Percentiles rank a stretch among this genome's conserved stretches.
Evolutionary conservation across 2,888 invertebrate species (phyloP).

Genomic region (Thumatha senex): DNA sequence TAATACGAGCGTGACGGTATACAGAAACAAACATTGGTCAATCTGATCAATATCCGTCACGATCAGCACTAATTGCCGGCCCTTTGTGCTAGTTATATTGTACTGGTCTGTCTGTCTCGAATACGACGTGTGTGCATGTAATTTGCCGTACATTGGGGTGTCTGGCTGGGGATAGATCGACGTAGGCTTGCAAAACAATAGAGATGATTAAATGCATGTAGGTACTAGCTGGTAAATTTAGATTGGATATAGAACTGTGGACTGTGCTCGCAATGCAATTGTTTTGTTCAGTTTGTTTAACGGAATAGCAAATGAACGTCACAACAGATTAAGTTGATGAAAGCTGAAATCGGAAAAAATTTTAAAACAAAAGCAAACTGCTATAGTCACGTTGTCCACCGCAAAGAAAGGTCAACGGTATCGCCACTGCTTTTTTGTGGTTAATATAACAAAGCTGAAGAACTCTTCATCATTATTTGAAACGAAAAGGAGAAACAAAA

Average conservation of each 20-base stretch:
- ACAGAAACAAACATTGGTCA: conserved; percentile 38
- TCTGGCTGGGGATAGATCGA: conserved; percentile 2
- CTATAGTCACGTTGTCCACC: too few species aligned
- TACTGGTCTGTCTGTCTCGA: conserved; percentile 7
- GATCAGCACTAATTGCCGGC: conserved; percentile 40
- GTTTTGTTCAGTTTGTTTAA: neutral
- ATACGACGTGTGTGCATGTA: conserved; percentile 18
- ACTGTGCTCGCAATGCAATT: neutral
- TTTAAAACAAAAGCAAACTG: too few species aligned
- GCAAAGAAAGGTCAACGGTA: too few species aligned
- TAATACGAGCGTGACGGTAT: too few species aligned
- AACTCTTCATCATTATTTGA: too few species aligned
- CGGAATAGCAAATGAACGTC: neutral
- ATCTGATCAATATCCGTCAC: conserved; percentile 49
- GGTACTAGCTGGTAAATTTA: neutral
- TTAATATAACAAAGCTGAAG: too few species aligned
- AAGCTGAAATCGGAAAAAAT: too few species aligned
- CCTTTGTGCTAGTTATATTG: conserved; percentile 34
- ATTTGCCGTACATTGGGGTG: conserved; percentile 11
- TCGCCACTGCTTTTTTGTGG: too few species aligned
- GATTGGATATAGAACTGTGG: neutral
- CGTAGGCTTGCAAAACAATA: conserved; percentile 10
- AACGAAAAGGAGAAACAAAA: too few species aligned
- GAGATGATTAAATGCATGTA: conserved; percentile 7
- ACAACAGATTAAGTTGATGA: too few species aligned